Percentiles rank a stretch among this genome's conserved stretches.
phyloP scores from a whole-genome alignment of 2,113 vertebrate species.

The Progne subis region DNA sequence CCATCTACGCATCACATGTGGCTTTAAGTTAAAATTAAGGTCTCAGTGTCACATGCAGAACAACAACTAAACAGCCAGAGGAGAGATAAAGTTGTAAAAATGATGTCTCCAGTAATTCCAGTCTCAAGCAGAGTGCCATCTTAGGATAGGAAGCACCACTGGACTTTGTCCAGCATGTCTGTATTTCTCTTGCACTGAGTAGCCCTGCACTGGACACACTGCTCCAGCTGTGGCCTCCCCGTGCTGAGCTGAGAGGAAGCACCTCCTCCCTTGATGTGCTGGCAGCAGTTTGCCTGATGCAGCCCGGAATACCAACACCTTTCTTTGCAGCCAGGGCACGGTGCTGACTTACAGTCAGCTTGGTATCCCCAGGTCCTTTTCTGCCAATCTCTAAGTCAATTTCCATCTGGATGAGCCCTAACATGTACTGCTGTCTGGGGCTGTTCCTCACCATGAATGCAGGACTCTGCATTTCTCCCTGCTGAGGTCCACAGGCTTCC shows the following conservation, averaged over 20 bases:
- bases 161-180: background rate
- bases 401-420: no score
- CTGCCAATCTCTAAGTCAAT: background rate
- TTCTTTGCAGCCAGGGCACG: background rate
- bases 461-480: background rate
- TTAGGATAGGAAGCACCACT: background rate
- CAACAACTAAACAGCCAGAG: background rate
- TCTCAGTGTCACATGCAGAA: background rate
- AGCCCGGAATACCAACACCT: rapidly evolving
- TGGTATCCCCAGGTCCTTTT: background rate
- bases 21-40: background rate
- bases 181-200: background rate
- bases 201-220: background rate
- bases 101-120: background rate
- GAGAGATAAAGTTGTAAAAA: background rate
- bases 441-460: background rate
- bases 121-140: background rate
- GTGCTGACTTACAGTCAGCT: background rate
- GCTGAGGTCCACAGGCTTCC: background rate
- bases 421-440: rapidly evolving
- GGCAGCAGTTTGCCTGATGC: background rate
- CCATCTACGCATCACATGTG: background rate
- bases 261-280: background rate
- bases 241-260: background rate
- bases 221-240: background rate